Evolutionary conservation across 2,888 invertebrate genomes (phyloP).

Genomic region (Mimachlamys varia): DNA sequence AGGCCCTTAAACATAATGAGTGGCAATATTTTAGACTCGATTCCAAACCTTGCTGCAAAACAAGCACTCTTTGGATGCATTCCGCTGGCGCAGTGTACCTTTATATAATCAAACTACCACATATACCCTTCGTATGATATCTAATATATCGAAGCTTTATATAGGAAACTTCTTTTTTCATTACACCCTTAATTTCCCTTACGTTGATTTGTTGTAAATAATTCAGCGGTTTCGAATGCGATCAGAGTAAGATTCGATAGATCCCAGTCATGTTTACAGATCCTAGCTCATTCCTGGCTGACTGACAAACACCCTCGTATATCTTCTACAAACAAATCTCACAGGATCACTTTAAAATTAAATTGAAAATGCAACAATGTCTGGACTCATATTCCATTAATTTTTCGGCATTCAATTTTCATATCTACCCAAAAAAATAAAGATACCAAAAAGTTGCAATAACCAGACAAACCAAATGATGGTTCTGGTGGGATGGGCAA

Average conservation of each 20-base stretch:
- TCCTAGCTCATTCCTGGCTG: neutral
- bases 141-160: neutral
- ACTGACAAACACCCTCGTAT: neutral
- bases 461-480: neutral
- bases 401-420: constrained; percentile 5
- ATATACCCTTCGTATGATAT: neutral
- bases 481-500: neutral
- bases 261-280: neutral
- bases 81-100: no score
- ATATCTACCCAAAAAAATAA: neutral
- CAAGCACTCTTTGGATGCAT: no score
- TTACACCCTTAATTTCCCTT: neutral
- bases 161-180: neutral
- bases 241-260: neutral
- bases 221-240: neutral
- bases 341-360: neutral
- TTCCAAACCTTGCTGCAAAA: no score
- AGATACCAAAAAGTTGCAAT: neutral
- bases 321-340: neutral
- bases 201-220: neutral
- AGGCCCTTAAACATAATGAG: no score
- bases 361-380: neutral
- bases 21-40: no score
- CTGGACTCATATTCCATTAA: neutral
- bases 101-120: no score